phyloP scores from a whole-genome alignment of 1,140 invertebrate genomes.

The Diabrotica virgifera region DNA sequence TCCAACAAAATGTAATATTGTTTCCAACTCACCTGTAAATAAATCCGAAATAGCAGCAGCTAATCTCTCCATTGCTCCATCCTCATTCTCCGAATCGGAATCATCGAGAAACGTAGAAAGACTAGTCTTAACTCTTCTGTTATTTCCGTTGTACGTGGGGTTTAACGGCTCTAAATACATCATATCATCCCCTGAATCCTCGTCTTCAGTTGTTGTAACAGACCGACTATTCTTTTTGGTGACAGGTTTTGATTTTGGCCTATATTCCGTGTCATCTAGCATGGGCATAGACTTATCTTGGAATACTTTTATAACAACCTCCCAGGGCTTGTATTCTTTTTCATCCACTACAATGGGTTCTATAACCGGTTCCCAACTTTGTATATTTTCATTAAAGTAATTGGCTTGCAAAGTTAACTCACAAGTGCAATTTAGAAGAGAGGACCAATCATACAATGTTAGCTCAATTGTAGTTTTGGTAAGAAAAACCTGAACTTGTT shows the following conservation, averaged over 20 bases:
- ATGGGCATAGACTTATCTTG: conserved; percentile 49
- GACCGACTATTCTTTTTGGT: conserved; percentile 31
- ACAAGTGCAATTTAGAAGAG: conserved; percentile 54
- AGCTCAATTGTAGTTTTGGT: conserved; percentile 57
- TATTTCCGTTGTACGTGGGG: conserved; percentile 35
- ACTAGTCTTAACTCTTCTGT: conserved; percentile 46
- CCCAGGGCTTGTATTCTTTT: conserved; percentile 69
- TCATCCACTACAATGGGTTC: conserved; percentile 69
- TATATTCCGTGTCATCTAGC: conserved; percentile 33
- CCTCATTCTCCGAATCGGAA: conserved; percentile 79
- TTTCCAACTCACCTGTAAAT: conserved; percentile 57
- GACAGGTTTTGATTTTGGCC: conserved; percentile 21
- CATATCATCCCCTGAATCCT: conserved; percentile 47
- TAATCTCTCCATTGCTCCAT: conserved; percentile 65
- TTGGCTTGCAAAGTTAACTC: conserved; percentile 66
- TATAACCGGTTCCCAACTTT: conserved; percentile 76
- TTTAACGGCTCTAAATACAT: conserved; percentile 44
- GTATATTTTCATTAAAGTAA: conserved; percentile 70
- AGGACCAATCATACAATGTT: conserved; percentile 65
- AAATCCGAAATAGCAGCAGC: conserved; percentile 70
- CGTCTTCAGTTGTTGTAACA: conserved; percentile 41
- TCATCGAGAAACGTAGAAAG: conserved; percentile 63
- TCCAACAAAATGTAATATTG: not conserved
- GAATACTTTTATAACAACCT: conserved; percentile 66
- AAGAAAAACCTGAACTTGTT: conserved; percentile 43